phyloP scores from a whole-genome alignment of 2,888 invertebrate species.

The Rutpela maculata region DNA sequence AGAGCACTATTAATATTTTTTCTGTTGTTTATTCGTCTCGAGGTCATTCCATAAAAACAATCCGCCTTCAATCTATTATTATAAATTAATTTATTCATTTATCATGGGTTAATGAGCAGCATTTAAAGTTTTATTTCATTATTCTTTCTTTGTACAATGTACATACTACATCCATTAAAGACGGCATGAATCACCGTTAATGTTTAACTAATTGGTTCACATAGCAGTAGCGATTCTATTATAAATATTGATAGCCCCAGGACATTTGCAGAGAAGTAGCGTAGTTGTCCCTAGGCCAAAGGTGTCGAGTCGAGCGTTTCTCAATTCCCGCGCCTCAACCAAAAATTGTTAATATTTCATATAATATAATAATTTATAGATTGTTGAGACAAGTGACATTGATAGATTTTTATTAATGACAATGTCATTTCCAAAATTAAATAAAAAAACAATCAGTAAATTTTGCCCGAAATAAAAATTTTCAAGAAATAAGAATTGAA shows the following conservation, averaged over 20 bases:
- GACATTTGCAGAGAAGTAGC: not conserved
- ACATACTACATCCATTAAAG: constrained; percentile 11
- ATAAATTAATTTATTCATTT: constrained; percentile 34
- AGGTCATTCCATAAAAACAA: constrained; percentile 32
- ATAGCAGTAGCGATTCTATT: constrained; percentile 1
- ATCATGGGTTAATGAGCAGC: constrained; percentile 28
- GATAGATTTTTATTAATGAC: no score
- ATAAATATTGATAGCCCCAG: not conserved
- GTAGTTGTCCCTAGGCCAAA: no score
- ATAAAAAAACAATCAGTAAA: no score
- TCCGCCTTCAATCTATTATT: constrained; percentile 35
- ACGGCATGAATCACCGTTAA: not conserved
- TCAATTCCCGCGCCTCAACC: no score
- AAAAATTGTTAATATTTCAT: no score
- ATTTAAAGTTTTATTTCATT: constrained; percentile 1
- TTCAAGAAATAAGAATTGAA: no score
- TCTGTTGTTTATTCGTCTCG: constrained; percentile 38
- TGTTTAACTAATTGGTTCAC: constrained; percentile 17
- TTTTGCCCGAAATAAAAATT: no score
- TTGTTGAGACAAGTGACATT: no score
- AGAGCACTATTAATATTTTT: constrained; percentile 26
- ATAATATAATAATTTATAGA: no score
- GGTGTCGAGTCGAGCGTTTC: no score
- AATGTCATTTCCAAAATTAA: no score
- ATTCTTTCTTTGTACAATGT: constrained; percentile 12